phyloP scores from a whole-genome alignment of 2,797 vertebrate species.

The Macrochelys suwanniensis region DNA sequence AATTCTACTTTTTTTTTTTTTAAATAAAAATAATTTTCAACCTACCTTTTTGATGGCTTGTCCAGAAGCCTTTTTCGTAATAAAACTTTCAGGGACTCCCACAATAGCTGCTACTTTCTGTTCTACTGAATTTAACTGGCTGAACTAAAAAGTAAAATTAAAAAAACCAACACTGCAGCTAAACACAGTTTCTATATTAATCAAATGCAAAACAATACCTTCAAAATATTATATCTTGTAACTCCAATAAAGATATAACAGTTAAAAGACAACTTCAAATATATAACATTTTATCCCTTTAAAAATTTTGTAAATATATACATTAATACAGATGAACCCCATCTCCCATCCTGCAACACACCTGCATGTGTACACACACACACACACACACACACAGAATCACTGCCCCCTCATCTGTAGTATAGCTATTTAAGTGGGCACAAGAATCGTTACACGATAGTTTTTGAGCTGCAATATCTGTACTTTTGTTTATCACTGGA shows the following conservation, averaged over 20 bases:
- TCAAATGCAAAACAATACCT: background rate
- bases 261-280: background rate
- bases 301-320: background rate
- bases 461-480: background rate
- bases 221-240: background rate
- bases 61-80: constrained; percentile 92
- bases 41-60: constrained; percentile 92
- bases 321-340: background rate
- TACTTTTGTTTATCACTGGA: background rate
- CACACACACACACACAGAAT: too few relatives aligned
- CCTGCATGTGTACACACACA: background rate
- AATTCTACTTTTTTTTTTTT: background rate
- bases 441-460: background rate
- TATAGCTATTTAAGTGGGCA: background rate
- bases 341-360: background rate
- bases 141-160: constrained; percentile 83
- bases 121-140: constrained; percentile 88
- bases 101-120: constrained; percentile 88
- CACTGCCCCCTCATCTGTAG: background rate
- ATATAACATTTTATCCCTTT: background rate
- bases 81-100: constrained; percentile 92
- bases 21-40: background rate
- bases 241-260: background rate
- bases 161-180: background rate
- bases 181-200: background rate